phyloP scores from a whole-genome alignment of 2,888 invertebrate genomes.

The Andrena chrysosceles region DNA sequence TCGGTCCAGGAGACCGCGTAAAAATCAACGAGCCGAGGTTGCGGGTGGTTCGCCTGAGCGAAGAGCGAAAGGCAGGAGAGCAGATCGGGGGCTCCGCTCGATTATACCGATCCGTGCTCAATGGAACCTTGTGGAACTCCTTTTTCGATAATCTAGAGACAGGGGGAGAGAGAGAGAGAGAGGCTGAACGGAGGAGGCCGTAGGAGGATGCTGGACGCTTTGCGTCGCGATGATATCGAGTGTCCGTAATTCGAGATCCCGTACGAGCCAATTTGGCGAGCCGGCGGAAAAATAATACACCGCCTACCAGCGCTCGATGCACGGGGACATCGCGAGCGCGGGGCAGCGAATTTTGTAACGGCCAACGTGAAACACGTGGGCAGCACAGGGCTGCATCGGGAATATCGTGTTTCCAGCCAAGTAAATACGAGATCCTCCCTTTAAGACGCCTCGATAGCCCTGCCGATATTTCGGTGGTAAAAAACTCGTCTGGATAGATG shows the following conservation, averaged over 20 bases:
- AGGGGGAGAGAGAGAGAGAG: constrained; percentile 7
- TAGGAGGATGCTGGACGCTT: constrained; percentile 61
- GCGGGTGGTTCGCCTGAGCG: constrained; percentile 35
- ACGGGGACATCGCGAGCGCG: constrained; percentile 66
- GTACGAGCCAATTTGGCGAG: constrained; percentile 81
- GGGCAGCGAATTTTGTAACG: constrained; percentile 71
- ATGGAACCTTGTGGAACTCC: constrained; percentile 75
- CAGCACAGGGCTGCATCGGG: constrained; percentile 48
- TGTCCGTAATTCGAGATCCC: constrained; percentile 82
- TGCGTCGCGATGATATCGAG: constrained; percentile 76
- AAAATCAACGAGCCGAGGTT: constrained; percentile 36
- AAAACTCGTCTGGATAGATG: constrained; percentile 7
- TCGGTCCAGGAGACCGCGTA: neutral
- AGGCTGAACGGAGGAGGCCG: constrained; percentile 24
- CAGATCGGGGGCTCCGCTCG: constrained; percentile 53
- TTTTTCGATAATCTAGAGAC: constrained; percentile 63
- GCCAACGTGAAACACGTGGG: constrained; percentile 73
- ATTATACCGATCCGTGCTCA: constrained; percentile 78
- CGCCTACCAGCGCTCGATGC: constrained; percentile 70
- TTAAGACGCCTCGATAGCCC: constrained; percentile 68
- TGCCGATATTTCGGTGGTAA: constrained; percentile 57
- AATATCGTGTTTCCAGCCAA: constrained; percentile 69
- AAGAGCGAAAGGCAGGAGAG: constrained; percentile 40
- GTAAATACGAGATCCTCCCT: constrained; percentile 63
- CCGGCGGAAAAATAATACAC: constrained; percentile 79